Evolutionary conservation across 2,888 invertebrate genomes (phyloP).

Genomic region (Monochamus alternatus): DNA sequence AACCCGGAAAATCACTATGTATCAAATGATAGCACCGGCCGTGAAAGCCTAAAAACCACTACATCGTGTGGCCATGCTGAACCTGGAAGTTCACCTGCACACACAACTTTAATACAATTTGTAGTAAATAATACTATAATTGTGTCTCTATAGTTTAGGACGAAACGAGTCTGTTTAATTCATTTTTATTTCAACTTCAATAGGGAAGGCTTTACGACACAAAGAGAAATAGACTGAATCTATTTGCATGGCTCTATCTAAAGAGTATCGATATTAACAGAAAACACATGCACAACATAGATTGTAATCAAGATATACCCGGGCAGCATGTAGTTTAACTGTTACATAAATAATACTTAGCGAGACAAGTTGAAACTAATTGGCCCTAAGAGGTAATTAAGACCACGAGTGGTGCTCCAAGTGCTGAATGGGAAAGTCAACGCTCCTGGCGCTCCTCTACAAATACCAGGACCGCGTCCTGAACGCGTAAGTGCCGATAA

Average conservation of each 20-base stretch:
- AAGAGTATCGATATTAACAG: constrained; percentile 15
- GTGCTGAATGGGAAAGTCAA: constrained; percentile 59
- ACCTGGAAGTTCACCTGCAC: no score
- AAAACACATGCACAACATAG: constrained; percentile 17
- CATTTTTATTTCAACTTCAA: no score
- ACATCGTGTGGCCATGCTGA: no score
- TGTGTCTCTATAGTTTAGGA: no score
- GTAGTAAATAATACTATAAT: no score
- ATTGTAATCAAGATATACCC: constrained; percentile 35
- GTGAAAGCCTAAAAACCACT: no score
- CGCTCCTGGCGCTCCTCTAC: constrained; percentile 44
- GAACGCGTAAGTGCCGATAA: not conserved
- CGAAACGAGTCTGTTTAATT: no score
- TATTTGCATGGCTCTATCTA: not conserved
- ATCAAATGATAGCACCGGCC: no score
- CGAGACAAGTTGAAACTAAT: constrained; percentile 57
- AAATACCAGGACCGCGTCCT: not conserved
- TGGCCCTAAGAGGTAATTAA: constrained; percentile 61
- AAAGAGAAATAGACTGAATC: no score
- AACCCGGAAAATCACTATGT: no score
- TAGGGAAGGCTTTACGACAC: no score
- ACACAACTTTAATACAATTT: no score
- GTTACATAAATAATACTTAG: constrained; percentile 50
- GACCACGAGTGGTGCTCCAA: constrained; percentile 59
- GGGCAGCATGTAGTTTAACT: constrained; percentile 41